These are phyloP conservation scores for Helogale parvula DNA, from an alignment of 2,113 vertebrate species.

Conservation along the genomic window DNA sequence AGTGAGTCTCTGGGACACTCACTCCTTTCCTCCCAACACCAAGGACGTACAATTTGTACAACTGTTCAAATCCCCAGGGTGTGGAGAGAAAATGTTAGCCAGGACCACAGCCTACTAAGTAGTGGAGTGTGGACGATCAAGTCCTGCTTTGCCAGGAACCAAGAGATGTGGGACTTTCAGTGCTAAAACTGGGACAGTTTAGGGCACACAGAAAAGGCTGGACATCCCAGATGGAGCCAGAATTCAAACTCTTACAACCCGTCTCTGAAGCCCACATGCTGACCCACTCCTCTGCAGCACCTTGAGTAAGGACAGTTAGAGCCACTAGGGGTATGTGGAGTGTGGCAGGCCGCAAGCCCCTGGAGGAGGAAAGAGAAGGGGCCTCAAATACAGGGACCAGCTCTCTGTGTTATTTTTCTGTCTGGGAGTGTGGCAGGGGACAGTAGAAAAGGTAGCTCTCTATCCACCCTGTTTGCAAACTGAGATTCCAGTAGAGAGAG, in stretches of 20 bases:
- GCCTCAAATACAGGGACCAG: rapidly evolving
- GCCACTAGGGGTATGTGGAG: rapidly evolving
- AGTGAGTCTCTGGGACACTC: background rate
- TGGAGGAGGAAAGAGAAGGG: background rate
- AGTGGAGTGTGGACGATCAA: background rate
- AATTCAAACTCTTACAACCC: background rate
- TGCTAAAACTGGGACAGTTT: background rate
- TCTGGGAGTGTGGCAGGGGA: too few relatives aligned
- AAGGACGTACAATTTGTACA: background rate
- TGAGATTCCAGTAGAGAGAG: background rate
- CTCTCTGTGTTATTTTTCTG: background rate
- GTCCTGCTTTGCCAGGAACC: background rate
- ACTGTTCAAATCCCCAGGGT: background rate
- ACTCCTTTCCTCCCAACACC: background rate
- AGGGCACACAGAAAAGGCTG: background rate
- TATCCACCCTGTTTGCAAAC: background rate
- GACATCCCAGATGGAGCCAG: background rate
- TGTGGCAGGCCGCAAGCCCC: background rate
- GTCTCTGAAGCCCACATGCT: background rate
- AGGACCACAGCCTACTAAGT: background rate
- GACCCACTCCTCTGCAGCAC: rapidly evolving
- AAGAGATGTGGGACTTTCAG: background rate
- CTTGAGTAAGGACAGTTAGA: background rate
- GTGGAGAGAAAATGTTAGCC: background rate
- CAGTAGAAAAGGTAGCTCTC: background rate